Evolutionary conservation across 2,113 vertebrate species (phyloP), one percentile per base, ranked within the genome.

Genomic region (Eurystomus gularis): DNA sequence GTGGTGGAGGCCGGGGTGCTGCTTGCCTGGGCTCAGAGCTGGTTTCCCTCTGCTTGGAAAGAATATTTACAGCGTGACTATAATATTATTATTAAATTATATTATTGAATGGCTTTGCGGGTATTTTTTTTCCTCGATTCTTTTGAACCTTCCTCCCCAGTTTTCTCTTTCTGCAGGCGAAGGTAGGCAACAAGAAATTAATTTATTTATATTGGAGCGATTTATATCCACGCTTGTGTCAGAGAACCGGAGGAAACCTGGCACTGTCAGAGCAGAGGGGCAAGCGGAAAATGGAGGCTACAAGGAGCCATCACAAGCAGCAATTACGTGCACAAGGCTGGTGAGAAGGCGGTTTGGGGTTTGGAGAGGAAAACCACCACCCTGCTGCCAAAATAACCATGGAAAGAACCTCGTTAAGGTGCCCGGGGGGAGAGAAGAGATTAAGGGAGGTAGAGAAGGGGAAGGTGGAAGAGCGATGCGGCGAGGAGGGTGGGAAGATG

Each of bases 261-360:
- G 39, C 0, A 23, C 40, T 44, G 61, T 10, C n/a, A 1, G 70
- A 35, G 78, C 46, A 11, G 44, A 20, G 37, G 42, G n/a, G n/a
- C 69, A 26, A 69, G 62, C 0, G 71, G 89, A 96, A 96, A 96
- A 96, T 96, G 95, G 96, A 97, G 95, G 89, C 25, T 80, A 81
- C 2, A 9, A 68, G 62, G 4, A 83, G 58, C 3, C 6, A 62
- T 16, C 1, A 11, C 31, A 15, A 65, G 71, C 76, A 37, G 90
- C 78, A 33, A 73, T 89, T 86, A 77, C 4, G 9, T 17, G 48
- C 19, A 12, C 29, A 5, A 70, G 46, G 61, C 3, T 77, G 87
- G 35, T 33, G 8, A 42, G 73, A 37, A 60, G 46, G 76, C 7
- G 6, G 48, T 8, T 75, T 65, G 1, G 10, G 64, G 31, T 11